phyloP scores from a whole-genome alignment of 2,797 vertebrate genomes.

The Borostomias antarcticus region DNA sequence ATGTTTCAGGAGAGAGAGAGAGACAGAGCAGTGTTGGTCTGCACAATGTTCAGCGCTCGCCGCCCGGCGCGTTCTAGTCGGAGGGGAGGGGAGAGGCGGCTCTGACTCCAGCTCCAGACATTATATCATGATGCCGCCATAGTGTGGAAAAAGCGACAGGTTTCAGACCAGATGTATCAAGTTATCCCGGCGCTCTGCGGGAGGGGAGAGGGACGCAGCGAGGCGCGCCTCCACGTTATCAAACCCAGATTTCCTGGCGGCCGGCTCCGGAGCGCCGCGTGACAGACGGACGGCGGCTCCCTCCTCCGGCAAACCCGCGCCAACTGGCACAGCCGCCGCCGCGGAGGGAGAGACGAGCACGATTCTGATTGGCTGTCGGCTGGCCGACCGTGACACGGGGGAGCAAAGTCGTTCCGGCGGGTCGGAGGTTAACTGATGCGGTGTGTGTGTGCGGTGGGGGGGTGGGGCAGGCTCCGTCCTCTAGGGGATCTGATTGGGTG shows the following conservation, averaged over 20 bases:
- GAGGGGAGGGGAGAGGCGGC: background rate
- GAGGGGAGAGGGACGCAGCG: constrained; percentile 51
- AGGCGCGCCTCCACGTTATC: constrained; percentile 65
- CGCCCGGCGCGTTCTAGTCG: constrained; percentile 20
- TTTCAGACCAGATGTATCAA: constrained; percentile 55
- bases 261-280: constrained; percentile 43
- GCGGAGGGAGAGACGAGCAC: constrained; percentile 52
- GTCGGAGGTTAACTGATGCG: constrained; percentile 73
- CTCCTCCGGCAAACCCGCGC: constrained; percentile 46
- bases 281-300: constrained; percentile 51
- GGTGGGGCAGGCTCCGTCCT: too few species aligned
- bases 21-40: background rate
- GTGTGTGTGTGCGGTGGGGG: too few species aligned
- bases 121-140: constrained; percentile 29
- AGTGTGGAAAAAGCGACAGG: constrained; percentile 40
- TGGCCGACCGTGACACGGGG: constrained; percentile 56
- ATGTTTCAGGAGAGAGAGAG: background rate
- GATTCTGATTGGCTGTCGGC: constrained; percentile 72
- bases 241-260: constrained; percentile 61
- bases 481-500: constrained; percentile 62
- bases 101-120: constrained; percentile 31
- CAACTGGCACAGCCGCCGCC: constrained; percentile 53
- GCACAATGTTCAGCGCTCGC: constrained; percentile 18
- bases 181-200: constrained; percentile 45
- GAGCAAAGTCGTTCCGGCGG: constrained; percentile 60